Conservation (phyloP, 64 coral and sea anemone species). For the Porites lutea region DNA sequence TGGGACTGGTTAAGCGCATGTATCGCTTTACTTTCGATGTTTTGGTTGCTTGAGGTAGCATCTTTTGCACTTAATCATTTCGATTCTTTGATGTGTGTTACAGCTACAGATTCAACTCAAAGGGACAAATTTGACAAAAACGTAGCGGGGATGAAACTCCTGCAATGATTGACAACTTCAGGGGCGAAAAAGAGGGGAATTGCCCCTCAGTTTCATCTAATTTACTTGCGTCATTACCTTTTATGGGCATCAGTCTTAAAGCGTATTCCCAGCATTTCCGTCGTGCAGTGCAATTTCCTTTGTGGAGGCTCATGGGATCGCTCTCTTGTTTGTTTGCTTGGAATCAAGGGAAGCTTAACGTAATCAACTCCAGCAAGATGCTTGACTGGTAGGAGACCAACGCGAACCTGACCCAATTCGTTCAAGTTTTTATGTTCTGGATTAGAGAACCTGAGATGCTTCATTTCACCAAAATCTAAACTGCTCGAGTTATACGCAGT, state of each 20-base stretch:
- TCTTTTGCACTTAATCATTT: too few relatives aligned
- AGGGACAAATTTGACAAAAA: too few relatives aligned
- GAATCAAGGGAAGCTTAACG: constrained; percentile 27
- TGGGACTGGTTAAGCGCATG: too few relatives aligned
- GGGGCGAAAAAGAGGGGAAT: too few relatives aligned
- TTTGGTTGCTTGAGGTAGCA: too few relatives aligned
- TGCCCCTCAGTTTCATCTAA: background rate
- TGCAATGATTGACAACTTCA: too few relatives aligned
- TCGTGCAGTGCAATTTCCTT: constrained; percentile 15
- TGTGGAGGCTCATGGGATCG: background rate
- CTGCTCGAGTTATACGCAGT: background rate
- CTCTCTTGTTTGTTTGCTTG: background rate
- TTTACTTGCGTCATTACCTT: constrained; percentile 7
- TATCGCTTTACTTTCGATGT: too few relatives aligned
- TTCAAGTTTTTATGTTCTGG: background rate
- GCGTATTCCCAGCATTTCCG: constrained; percentile 40
- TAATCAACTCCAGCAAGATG: background rate
- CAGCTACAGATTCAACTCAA: too few relatives aligned
- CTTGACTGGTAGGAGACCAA: constrained; percentile 16
- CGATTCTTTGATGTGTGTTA: too few relatives aligned
- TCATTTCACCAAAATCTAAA: background rate
- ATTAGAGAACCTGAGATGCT: constrained; percentile 16
- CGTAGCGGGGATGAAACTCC: too few relatives aligned
- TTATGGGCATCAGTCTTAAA: constrained; percentile 52
- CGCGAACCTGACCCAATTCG: background rate